Conservation (phyloP, 2,113 vertebrate species). For the Panurus biarmicus region DNA sequence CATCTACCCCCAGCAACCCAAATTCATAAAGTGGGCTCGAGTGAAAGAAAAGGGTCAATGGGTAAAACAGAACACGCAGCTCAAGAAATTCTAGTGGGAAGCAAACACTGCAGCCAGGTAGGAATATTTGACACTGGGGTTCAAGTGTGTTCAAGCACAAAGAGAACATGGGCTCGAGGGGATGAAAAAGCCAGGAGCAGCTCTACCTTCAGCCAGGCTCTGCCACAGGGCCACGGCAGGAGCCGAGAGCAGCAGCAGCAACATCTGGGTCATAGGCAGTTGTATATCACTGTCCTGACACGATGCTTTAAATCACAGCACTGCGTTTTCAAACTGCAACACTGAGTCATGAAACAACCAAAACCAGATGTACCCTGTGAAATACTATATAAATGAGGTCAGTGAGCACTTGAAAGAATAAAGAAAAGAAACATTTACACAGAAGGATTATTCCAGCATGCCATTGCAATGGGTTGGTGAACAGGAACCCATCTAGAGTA, state of each 20-base stretch:
- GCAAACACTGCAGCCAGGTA: background rate
- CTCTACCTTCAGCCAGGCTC: background rate
- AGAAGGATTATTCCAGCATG: constrained; percentile 5
- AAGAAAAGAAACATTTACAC: constrained; percentile 8
- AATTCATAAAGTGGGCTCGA: background rate
- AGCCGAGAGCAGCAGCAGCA: background rate
- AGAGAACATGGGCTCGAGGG: fast-evolving
- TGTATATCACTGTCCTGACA: constrained; percentile 17
- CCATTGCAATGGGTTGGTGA: background rate
- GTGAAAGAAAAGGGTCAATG: background rate
- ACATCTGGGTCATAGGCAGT: background rate
- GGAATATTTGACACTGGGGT: background rate
- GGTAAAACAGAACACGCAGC: background rate
- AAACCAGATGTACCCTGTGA: constrained; percentile 55
- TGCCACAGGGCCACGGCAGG: background rate
- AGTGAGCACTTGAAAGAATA: background rate
- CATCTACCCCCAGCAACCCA: background rate
- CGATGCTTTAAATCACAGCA: background rate
- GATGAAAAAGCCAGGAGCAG: background rate
- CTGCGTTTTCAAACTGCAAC: background rate
- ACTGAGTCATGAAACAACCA: constrained; percentile 47
- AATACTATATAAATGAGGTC: constrained; percentile 34
- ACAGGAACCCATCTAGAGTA: background rate
- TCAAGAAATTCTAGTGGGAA: background rate
- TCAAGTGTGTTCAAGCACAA: background rate